Conservation (phyloP, 2,797 vertebrate genomes). For the Hydrocynus forskahlii region DNA sequence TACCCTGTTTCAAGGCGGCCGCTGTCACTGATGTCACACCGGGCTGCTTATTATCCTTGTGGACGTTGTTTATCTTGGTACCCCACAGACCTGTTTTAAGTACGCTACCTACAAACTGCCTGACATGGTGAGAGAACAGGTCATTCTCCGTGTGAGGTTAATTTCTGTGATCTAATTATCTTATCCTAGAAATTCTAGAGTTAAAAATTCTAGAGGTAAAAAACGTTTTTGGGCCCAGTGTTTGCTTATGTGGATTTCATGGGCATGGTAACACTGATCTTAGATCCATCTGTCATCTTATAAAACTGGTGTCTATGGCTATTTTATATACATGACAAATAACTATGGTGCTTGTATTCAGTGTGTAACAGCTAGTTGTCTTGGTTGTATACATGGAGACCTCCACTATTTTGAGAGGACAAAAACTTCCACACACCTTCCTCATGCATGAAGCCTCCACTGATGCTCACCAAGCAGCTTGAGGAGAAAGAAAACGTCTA, state of each 20-base stretch:
- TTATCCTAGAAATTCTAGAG: not conserved
- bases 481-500: too few species aligned
- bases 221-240: not conserved
- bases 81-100: not conserved
- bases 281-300: not conserved
- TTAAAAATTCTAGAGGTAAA: not conserved
- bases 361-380: too few species aligned
- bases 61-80: not conserved
- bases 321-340: too few species aligned
- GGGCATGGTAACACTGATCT: not conserved
- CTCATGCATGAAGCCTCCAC: too few species aligned
- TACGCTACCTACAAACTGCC: not conserved
- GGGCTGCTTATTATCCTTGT: not conserved
- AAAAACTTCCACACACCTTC: too few species aligned
- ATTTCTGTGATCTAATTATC: too few species aligned
- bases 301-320: too few species aligned
- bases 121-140: not conserved
- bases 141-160: not conserved
- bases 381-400: too few species aligned
- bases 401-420: too few species aligned
- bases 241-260: not conserved
- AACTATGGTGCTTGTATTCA: too few species aligned
- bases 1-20: not conserved
- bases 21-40: constrained; percentile 4
- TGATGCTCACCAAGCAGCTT: too few species aligned